Evolutionary conservation across 2,888 invertebrate species (phyloP).

Genomic region (Andrena flavipes): DNA sequence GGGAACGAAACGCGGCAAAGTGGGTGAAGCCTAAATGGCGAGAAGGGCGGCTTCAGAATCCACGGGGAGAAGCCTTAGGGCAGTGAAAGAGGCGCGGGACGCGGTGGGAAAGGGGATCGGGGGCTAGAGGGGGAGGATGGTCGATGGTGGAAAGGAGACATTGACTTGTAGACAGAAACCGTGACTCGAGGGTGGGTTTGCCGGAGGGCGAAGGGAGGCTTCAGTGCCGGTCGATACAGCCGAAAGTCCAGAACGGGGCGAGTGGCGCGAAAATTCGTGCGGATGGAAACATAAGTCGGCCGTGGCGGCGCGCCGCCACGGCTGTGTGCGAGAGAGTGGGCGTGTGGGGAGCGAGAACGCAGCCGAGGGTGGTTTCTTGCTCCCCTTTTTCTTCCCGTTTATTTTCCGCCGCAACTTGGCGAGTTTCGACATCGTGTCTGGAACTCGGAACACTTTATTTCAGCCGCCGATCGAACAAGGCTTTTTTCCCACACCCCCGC

Average conservation of each 20-base stretch:
- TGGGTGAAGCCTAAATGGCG: constrained; percentile 23
- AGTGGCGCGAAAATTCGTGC: constrained; percentile 67
- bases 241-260: constrained; percentile 74
- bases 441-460: constrained; percentile 46
- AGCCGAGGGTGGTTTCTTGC: constrained; percentile 8
- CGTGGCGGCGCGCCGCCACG: not conserved
- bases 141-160: constrained; percentile 44
- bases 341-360: not conserved
- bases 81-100: not conserved
- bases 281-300: constrained; percentile 57
- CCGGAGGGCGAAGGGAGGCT: constrained; percentile 53
- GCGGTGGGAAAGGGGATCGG: not conserved
- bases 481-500: not conserved
- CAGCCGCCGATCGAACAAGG: constrained; percentile 20
- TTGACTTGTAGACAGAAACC: constrained; percentile 54
- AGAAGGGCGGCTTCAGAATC: constrained; percentile 17
- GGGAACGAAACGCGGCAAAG: not conserved
- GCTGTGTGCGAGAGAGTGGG: not conserved
- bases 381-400: constrained; percentile 16
- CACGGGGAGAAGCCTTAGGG: constrained; percentile 1
- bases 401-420: not conserved
- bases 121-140: not conserved
- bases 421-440: constrained; percentile 31
- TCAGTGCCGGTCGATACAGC: constrained; percentile 78
- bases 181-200: constrained; percentile 37